A percentile compares a stretch with the other conserved stretches of the same genome.
Evolutionary conservation across 2,113 vertebrate genomes (phyloP).

Genomic region (Nematolebias whitei): DNA sequence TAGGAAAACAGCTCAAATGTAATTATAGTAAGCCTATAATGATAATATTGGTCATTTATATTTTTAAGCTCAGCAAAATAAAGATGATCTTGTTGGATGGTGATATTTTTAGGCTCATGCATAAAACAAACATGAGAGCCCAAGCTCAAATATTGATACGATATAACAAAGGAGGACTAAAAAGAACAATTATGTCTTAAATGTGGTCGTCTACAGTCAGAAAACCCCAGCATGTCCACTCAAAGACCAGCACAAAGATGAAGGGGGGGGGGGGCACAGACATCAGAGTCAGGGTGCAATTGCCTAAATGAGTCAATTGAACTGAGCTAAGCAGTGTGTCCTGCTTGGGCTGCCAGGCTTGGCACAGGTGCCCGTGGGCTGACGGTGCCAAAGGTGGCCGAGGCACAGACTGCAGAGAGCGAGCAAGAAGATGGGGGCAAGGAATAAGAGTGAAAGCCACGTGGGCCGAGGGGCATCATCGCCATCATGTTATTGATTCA

Average conservation of each 20-base stretch:
- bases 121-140: not conserved
- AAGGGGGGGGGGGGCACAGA: slow-evolving; percentile 35
- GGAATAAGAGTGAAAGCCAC: slow-evolving; percentile 15
- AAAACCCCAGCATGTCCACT: slow-evolving; percentile 18
- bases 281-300: slow-evolving; percentile 76
- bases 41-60: slow-evolving; percentile 21
- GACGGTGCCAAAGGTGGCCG: slow-evolving; percentile 73
- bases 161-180: not conserved
- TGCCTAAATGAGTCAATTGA: slow-evolving; percentile 76
- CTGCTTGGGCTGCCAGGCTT: slow-evolving; percentile 65
- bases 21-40: slow-evolving; percentile 41
- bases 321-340: slow-evolving; percentile 68
- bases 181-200: not conserved
- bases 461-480: slow-evolving; percentile 10
- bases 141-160: not conserved
- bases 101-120: slow-evolving; percentile 4
- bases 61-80: slow-evolving; percentile 4
- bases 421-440: slow-evolving; percentile 55
- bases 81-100: not conserved
- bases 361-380: slow-evolving; percentile 66
- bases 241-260: slow-evolving; percentile 46
- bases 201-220: slow-evolving; percentile 3
- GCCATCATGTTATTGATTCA: slow-evolving; percentile 3
- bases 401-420: slow-evolving; percentile 65
- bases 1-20: slow-evolving; percentile 45